Evolutionary conservation across 2,888 invertebrate species (phyloP), one percentile per base, ranked within the genome.

Genomic region (Colletes collaris): DNA sequence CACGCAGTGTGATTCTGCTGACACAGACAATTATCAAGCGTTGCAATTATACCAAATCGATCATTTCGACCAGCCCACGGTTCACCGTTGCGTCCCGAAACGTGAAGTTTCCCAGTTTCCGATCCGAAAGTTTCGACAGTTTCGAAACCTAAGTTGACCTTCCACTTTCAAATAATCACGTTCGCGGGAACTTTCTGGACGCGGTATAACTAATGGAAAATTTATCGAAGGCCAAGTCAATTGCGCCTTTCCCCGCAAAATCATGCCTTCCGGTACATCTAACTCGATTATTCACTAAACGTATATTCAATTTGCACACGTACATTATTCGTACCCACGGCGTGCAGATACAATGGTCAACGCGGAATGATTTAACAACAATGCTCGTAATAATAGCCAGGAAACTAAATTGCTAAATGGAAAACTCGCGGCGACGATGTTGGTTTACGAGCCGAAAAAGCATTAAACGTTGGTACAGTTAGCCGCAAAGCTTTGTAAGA

Each of bases 21-120:
- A 75, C 74, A 75, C 64, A 67, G 76, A 67, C 78, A 86, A 84
- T 76, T 84, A 86, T 79, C 79, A 72, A 81, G 59, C 66, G 59
- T 58, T 62, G 78, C 78, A 86, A 86, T 86, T 86, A 84, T 76
- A 73, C 64, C 59, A 55, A 79, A 86, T 86, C 81, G 82, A 86
- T 86, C 79, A 78, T 79, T 83, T 81, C 83, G 58, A 75, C 56
- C 52, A 53, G 13, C 65, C 13, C 55, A 68, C 70, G 65, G 60
- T 56, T 68, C 75, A 55, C n/a, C 44, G 58, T 16, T 58, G 63
- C 56, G 65, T 70, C 70, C 59, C 75, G 63, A 37, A 63, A 68
- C 72, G 65, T 55, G 27, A 74, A 58, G 67, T 69, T 81, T 53
- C 68, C 65, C 40, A 46, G 46, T 52, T 11, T 35, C 35, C 50